Evolutionary conservation across 2,888 invertebrate species (phyloP), one percentile per base, ranked within the genome.

Genomic region (Zelleria hepariella): DNA sequence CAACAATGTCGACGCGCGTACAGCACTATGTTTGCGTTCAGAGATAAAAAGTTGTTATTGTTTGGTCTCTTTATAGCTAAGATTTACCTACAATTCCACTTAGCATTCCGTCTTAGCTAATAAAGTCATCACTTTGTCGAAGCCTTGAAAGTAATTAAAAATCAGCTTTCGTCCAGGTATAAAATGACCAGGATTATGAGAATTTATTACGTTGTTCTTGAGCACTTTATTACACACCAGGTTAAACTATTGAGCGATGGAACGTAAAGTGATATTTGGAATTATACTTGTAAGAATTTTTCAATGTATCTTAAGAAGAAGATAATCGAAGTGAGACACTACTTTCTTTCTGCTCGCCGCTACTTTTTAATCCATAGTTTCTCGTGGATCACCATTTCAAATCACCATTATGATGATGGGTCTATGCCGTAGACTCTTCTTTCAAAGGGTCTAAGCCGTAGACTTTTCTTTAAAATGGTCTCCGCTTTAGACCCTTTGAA

Each of bases 41-140:
- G 63, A 74, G 83, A 81, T 83, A 81, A 78, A 69, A 68, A 72
- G 72, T 76, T 42, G 73, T 67, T 68, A 62, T 64, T 78, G 75
- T 82, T 81, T 80, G 70, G 27, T 18, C 23, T 27, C 27, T 55
- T 55, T 55, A 55, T 18, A 27, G 27, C 27, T n/a, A n/a, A 27
- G 55, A n/a, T 55, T 55, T 55, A 26, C 55, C 18, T 54, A 10
- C 24, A 25, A 54, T 54, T 10, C 54, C 27, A 42, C 15, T 42
- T 42, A 42, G 1, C 15, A 15, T 15, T 10, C 32, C 32, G 32
- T 10, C 32, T 18, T 26, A 20, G 10, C 26, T 26, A 21, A 7
- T 49, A 49, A 18, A 49, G 20, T 18, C 3, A 49, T 42, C 15
- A 15, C 15, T 15, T 10, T 15, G 15, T 42, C 15, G 32, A 15